Percentiles rank a stretch among this genome's conserved stretches.
Evolutionary conservation across 2,113 vertebrate species (phyloP).

Genomic region (Syngnathus floridae): DNA sequence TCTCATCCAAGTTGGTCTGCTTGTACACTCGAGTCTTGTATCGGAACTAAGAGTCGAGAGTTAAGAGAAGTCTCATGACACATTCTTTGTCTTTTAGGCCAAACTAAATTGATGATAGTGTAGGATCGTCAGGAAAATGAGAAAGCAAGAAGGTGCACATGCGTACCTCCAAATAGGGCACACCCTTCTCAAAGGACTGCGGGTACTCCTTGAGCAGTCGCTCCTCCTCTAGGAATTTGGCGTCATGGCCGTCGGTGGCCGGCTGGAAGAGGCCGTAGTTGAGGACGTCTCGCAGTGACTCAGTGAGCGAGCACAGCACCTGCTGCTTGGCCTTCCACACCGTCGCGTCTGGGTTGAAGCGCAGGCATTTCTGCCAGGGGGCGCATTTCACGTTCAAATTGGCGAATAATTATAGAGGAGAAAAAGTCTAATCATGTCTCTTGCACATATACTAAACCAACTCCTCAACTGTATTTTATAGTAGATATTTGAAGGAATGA

Average conservation of each 20-base stretch:
- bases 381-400: too few species aligned
- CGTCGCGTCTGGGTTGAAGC: constrained; percentile 86
- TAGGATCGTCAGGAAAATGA: neutral
- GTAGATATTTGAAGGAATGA: neutral
- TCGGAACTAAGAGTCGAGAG: constrained; percentile 76
- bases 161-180: constrained; percentile 86
- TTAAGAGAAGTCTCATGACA: neutral
- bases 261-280: constrained; percentile 93
- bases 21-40: constrained; percentile 97
- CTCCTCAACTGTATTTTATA: neutral
- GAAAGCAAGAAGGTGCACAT: neutral
- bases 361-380: constrained; percentile 79
- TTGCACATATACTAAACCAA: neutral
- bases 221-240: constrained; percentile 91
- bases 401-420: too few species aligned
- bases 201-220: constrained; percentile 84
- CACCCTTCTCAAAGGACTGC: constrained; percentile 89
- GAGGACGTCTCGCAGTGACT: constrained; percentile 84
- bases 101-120: neutral
- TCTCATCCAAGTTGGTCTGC: constrained; percentile 93
- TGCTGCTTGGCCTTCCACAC: constrained; percentile 94
- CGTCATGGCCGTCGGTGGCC: constrained; percentile 83
- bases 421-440: too few species aligned
- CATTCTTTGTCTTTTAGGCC: neutral
- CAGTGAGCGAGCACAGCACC: constrained; percentile 85